These are phyloP conservation scores for Sceloporus undulatus DNA, from an alignment of 2,113 vertebrate species.

Conservation along the genomic window DNA sequence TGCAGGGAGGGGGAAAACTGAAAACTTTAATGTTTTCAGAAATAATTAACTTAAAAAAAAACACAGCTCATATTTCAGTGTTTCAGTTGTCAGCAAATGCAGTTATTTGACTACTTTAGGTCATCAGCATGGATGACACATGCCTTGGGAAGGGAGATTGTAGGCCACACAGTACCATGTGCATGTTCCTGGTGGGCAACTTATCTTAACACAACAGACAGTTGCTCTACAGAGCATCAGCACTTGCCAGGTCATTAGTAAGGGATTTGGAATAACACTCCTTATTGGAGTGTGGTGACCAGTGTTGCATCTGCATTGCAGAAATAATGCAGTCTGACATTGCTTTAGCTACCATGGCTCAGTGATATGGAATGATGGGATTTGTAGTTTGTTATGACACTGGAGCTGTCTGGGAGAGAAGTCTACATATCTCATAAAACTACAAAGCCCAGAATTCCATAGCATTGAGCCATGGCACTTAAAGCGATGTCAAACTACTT, in stretches of 20 bases:
- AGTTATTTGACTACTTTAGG: conserved; percentile 26
- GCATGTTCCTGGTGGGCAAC: accelerated
- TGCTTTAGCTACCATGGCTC: no score
- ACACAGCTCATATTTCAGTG: conserved; percentile 15
- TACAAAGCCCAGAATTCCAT: no score
- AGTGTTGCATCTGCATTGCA: no score
- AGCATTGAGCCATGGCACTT: no score
- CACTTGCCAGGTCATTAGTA: not conserved
- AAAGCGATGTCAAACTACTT: no score
- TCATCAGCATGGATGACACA: not conserved
- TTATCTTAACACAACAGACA: conserved; percentile 12
- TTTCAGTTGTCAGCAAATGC: conserved; percentile 14
- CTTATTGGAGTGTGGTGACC: not conserved
- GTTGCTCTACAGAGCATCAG: not conserved
- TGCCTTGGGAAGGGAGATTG: not conserved
- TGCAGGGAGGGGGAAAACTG: no score
- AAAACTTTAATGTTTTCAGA: not conserved
- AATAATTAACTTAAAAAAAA: conserved; percentile 6
- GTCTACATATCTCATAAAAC: no score
- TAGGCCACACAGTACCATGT: not conserved
- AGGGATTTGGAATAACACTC: not conserved
- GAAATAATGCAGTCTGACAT: no score
- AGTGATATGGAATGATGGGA: no score
- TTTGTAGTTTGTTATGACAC: no score
- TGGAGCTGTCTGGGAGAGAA: no score